A percentile compares a stretch with the other conserved stretches of the same genome.
phyloP scores from a whole-genome alignment of 2,113 vertebrate species.

The Poeciliopsis prolifica region DNA sequence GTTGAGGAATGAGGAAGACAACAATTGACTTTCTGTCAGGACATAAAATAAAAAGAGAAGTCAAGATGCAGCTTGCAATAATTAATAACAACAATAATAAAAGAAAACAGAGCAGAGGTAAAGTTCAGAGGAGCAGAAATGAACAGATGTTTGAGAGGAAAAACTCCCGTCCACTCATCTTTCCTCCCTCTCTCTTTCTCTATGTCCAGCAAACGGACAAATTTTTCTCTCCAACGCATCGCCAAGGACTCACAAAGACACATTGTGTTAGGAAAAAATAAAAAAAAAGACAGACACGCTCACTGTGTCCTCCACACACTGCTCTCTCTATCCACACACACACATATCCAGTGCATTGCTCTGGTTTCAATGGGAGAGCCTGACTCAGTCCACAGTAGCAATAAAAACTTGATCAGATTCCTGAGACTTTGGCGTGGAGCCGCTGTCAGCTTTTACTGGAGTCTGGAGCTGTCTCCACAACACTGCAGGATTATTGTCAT shows the following conservation, averaged over 20 bases:
- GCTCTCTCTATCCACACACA: conserved; percentile 22
- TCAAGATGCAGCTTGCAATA: background rate
- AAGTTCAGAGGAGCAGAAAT: background rate
- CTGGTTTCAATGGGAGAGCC: conserved; percentile 60
- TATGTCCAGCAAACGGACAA: conserved; percentile 47
- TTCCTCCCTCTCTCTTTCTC: background rate
- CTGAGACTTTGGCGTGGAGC: conserved; percentile 50
- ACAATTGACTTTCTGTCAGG: background rate
- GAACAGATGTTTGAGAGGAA: conserved; percentile 2
- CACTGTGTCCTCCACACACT: conserved; percentile 39
- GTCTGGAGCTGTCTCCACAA: conserved; percentile 34
- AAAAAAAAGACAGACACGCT: conserved; percentile 54
- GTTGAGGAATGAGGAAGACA: background rate
- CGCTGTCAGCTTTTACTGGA: conserved; percentile 21
- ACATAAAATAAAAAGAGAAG: background rate
- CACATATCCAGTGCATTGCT: conserved; percentile 16
- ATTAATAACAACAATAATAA: background rate
- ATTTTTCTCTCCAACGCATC: conserved; percentile 63
- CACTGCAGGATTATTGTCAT: conserved; percentile 11
- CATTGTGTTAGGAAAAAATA: conserved; percentile 60
- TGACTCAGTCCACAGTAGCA: conserved; percentile 68
- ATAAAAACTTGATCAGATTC: conserved; percentile 70
- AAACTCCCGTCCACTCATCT: background rate
- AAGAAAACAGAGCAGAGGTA: background rate
- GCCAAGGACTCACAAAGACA: conserved; percentile 76